phyloP scores from a whole-genome alignment of 2,888 invertebrate genomes.

The Ophraella communa region DNA sequence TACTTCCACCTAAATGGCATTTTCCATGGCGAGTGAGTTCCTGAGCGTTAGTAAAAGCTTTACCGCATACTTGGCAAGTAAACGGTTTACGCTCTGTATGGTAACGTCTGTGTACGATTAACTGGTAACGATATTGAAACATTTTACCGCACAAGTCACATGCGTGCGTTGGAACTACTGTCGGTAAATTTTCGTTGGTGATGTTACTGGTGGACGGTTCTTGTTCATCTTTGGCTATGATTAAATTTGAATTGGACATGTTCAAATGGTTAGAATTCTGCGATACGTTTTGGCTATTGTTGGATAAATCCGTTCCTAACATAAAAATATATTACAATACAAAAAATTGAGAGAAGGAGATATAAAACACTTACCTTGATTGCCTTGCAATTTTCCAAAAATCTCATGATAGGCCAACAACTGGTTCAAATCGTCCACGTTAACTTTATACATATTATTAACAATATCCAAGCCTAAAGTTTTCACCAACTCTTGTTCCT shows the following conservation, averaged over 20 bases:
- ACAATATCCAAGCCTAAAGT: constrained; percentile 73
- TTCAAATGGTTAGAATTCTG: constrained; percentile 38
- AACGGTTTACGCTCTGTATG: constrained; percentile 87
- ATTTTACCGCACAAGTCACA: constrained; percentile 88
- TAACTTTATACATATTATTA: constrained; percentile 78
- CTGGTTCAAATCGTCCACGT: constrained; percentile 84
- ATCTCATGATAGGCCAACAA: constrained; percentile 86
- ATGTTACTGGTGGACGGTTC: constrained; percentile 62
- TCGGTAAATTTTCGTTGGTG: constrained; percentile 54
- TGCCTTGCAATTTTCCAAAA: constrained; percentile 73
- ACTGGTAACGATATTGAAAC: constrained; percentile 86
- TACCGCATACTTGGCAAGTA: constrained; percentile 79
- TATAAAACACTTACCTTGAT: constrained; percentile 42
- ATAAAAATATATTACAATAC: constrained; percentile 8
- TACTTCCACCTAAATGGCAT: constrained; percentile 80
- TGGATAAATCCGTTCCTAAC: constrained; percentile 38
- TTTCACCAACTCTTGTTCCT: constrained; percentile 67
- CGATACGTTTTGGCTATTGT: constrained; percentile 35
- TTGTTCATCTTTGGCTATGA: constrained; percentile 61
- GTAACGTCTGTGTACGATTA: constrained; percentile 84
- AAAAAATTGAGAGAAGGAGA: background rate
- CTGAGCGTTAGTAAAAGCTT: constrained; percentile 80
- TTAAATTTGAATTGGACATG: constrained; percentile 39
- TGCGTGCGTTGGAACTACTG: constrained; percentile 70
- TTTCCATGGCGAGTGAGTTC: constrained; percentile 84